Conservation (phyloP, 2,113 vertebrate genomes). For the Grammomys dolichurus region DNA sequence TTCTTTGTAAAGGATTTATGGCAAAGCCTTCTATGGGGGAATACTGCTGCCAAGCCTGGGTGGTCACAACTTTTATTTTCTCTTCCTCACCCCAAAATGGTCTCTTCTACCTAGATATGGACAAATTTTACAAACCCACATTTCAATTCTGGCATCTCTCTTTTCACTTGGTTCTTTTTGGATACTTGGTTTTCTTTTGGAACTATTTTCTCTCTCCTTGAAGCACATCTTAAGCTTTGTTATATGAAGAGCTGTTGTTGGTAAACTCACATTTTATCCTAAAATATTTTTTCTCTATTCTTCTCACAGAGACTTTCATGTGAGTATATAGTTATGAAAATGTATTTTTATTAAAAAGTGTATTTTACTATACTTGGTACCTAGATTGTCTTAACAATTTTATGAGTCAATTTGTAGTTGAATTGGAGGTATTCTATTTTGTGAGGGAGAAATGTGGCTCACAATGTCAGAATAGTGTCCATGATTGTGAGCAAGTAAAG, state of each 20-base stretch:
- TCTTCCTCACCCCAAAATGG: background rate
- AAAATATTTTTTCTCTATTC: constrained; percentile 24
- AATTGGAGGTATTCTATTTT: background rate
- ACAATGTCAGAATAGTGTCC: background rate
- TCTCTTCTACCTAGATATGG: constrained; percentile 10
- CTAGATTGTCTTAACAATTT: background rate
- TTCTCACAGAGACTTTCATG: background rate
- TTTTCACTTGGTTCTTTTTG: constrained; percentile 1
- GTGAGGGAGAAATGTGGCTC: background rate
- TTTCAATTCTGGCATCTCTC: background rate
- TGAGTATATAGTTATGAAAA: background rate
- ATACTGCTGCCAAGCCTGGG: background rate
- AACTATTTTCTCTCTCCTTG: constrained; percentile 4
- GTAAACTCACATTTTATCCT: constrained; percentile 49
- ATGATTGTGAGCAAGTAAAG: background rate
- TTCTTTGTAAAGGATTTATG: background rate
- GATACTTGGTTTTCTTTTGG: constrained; percentile 8
- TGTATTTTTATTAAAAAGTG: background rate
- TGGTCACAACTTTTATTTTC: constrained; percentile 34
- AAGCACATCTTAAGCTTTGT: background rate
- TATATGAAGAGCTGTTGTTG: constrained; percentile 1
- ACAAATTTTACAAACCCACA: constrained; percentile 7
- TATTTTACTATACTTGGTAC: constrained; percentile 27
- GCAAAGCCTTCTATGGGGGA: background rate
- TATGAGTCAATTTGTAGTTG: background rate